These are phyloP conservation scores for Eupithecia insigniata DNA, from an alignment of 2,888 invertebrate genomes.

Conservation along the genomic window DNA sequence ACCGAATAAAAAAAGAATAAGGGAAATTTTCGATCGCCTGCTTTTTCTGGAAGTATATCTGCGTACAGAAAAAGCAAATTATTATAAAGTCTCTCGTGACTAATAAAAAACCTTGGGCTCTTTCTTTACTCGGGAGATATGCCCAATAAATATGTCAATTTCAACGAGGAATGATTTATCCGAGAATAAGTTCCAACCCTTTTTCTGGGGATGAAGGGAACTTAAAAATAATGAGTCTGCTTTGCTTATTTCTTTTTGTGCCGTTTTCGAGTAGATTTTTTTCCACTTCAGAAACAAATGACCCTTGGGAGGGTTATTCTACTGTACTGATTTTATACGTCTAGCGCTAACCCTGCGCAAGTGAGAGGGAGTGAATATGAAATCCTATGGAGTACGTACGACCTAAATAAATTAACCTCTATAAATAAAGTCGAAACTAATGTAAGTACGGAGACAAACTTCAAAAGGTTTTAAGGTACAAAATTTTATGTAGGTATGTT, in stretches of 20 bases:
- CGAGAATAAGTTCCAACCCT: slow-evolving; percentile 30
- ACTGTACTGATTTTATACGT: not conserved
- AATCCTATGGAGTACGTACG: too few species aligned
- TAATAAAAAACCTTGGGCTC: not conserved
- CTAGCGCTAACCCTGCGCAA: too few species aligned
- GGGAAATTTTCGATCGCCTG: not conserved
- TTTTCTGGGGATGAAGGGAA: slow-evolving; percentile 27
- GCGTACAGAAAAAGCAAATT: not conserved
- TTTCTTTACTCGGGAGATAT: slow-evolving; percentile 23
- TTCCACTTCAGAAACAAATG: not conserved
- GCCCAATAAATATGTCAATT: slow-evolving; percentile 37
- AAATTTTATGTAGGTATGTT: too few species aligned
- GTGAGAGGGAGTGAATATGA: too few species aligned
- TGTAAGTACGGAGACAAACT: too few species aligned
- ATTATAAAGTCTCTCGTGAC: not conserved
- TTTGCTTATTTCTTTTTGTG: slow-evolving; percentile 2
- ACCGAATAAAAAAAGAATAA: not conserved
- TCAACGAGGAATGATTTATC: slow-evolving; percentile 32
- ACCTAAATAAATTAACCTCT: too few species aligned
- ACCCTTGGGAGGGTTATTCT: not conserved
- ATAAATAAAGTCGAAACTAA: too few species aligned
- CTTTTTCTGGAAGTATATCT: too few species aligned
- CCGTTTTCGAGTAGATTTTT: not conserved
- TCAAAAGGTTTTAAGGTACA: too few species aligned
- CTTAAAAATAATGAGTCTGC: slow-evolving; percentile 21